These are phyloP conservation scores for Gambusia affinis DNA, from an alignment of 2,113 vertebrate species.

Conservation along the genomic window DNA sequence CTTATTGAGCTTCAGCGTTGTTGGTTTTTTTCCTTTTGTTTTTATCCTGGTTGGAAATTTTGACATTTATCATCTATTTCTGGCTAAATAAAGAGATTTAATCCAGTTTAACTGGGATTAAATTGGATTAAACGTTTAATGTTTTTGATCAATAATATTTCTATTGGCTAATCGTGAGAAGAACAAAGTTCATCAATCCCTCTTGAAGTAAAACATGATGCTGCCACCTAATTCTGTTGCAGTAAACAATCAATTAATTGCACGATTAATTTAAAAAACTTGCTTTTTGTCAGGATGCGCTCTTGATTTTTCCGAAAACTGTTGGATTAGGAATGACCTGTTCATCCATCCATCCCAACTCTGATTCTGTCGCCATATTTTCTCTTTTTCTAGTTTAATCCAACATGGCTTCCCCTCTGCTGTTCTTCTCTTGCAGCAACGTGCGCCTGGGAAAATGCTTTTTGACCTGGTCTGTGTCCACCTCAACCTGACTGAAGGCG, in stretches of 20 bases:
- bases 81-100: too few species aligned
- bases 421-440: slow-evolving; percentile 81
- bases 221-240: too few species aligned
- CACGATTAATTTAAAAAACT: too few species aligned
- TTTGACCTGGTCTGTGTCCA: slow-evolving; percentile 89
- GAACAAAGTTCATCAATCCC: too few species aligned
- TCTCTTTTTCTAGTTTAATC: not conserved
- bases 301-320: not conserved
- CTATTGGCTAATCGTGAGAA: too few species aligned
- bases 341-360: not conserved
- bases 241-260: too few species aligned
- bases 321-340: not conserved
- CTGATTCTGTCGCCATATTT: not conserved
- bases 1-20: not conserved
- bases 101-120: not conserved
- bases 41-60: not conserved
- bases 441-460: slow-evolving; percentile 87
- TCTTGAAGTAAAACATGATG: not conserved
- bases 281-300: too few species aligned
- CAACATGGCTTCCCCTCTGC: not conserved
- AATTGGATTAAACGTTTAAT: not conserved
- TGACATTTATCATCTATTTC: not conserved
- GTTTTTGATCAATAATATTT: not conserved
- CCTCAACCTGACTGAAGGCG: slow-evolving; percentile 91
- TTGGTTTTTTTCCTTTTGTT: not conserved